phyloP scores from a whole-genome alignment of 92 coral and sea anemone species.

The Phenganax stokvisi region DNA sequence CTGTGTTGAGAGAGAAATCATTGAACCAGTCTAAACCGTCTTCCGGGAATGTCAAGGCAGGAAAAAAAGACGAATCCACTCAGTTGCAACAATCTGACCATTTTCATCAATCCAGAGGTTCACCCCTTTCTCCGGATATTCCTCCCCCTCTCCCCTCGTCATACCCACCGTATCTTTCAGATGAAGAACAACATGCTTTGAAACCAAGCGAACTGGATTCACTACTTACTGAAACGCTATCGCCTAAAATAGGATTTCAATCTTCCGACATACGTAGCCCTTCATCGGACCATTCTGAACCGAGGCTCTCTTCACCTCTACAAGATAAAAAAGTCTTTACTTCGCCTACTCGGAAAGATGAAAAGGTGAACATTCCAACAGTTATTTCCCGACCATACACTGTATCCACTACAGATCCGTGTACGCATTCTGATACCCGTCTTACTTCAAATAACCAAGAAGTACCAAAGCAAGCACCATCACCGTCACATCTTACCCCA shows the following conservation, averaged over 20 bases:
- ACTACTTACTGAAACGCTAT: not conserved
- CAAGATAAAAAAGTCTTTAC: not conserved
- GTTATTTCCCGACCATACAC: not conserved
- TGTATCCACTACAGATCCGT: not conserved
- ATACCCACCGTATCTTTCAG: slow-evolving; percentile 12
- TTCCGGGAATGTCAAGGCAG: not conserved
- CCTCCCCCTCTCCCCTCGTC: slow-evolving; percentile 32
- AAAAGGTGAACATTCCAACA: not conserved
- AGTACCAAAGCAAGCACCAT: not conserved
- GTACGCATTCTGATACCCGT: not conserved
- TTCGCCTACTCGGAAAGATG: not conserved
- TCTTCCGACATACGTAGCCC: not conserved
- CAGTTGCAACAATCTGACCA: too few species aligned
- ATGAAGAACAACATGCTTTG: slow-evolving; percentile 10
- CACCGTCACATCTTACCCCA: not conserved
- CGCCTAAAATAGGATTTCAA: not conserved
- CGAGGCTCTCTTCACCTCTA: not conserved
- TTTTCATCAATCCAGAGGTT: not conserved
- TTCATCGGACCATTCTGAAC: not conserved
- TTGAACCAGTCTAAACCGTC: slow-evolving; percentile 2
- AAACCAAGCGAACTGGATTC: not conserved
- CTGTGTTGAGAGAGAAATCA: slow-evolving; percentile 57
- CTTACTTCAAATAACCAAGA: not conserved
- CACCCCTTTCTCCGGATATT: not conserved
- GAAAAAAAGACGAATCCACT: not conserved